These are phyloP conservation scores for Camponotus vicinus DNA, from an alignment of 1,140 invertebrate genomes.

Conservation along the genomic window DNA sequence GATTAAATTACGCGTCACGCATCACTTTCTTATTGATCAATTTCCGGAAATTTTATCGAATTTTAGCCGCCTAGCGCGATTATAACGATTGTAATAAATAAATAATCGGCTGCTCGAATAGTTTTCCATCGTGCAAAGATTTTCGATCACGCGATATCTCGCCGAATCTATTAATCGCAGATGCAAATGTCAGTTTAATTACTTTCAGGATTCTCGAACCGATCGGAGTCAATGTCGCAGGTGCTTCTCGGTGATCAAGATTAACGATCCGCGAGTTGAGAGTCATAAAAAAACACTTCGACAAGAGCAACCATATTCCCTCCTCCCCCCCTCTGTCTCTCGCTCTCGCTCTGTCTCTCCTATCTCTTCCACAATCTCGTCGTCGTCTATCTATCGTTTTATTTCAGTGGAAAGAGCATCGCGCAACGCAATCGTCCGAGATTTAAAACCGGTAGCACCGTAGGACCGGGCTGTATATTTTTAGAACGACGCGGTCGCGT, in stretches of 20 bases:
- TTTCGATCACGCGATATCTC: background rate
- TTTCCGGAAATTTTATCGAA: background rate
- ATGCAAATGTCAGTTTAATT: constrained; percentile 50
- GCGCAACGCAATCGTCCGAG: constrained; percentile 61
- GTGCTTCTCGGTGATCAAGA: constrained; percentile 56
- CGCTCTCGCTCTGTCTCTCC: background rate
- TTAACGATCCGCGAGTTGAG: constrained; percentile 55
- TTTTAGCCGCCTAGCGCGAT: background rate
- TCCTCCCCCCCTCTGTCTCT: background rate
- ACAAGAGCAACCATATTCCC: background rate
- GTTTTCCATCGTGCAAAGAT: constrained; percentile 18
- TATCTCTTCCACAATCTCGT: background rate
- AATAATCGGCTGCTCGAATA: background rate
- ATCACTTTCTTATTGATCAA: background rate
- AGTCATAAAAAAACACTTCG: constrained; percentile 26
- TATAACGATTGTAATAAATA: constrained; percentile 13
- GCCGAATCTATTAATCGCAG: constrained; percentile 22
- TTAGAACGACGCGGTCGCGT: constrained; percentile 81
- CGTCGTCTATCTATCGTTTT: constrained; percentile 26
- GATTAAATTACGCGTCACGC: background rate
- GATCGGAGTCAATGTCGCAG: constrained; percentile 37
- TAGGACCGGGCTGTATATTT: constrained; percentile 79
- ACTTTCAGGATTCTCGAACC: background rate
- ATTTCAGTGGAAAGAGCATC: constrained; percentile 70
- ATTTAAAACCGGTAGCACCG: constrained; percentile 84